Base-by-base conservation (phyloP, 1,140 invertebrate genomes). In the Arion vulgaris region DNA sequence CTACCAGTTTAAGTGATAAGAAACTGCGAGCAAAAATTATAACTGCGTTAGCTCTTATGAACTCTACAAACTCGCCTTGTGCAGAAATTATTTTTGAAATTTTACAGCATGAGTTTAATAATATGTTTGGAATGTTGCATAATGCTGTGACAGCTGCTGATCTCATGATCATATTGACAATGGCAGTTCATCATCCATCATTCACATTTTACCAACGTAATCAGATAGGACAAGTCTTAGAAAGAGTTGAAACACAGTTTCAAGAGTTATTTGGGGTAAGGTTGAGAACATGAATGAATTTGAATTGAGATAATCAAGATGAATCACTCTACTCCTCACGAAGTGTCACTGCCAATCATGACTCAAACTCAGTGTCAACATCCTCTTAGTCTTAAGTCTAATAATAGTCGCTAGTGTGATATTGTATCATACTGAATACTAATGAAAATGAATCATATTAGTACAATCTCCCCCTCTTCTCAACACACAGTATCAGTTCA, bases 101-200 rank as follows among this genome's bases (percentile, higher is more conserved):
- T 83, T 93, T 98, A 36, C 88, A 86, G 76, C 83, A 87, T 2
- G 87, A 91, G 85, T 80, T 89, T 76, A 84, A 84, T 68, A 83
- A n/a, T 74, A 78, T 68, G 72, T 86, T 45, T 88, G 77, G 76
- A 81, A 84, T 77, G 53, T 83, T 80, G 80, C 81, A 89, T 82
- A 89, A 92, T 85, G 85, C 87, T 9, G 83, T 93, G 82, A 93
- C 94, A 0, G 93, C 96, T 72, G 95, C 96, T 87, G 96, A 98
- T 91, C 94, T 98, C 86, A 92, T 97, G 82, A 92, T 98, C 51
- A 93, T 98, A 34, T 97, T 97, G 89, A 96, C 96, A 53, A 96
- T 99, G 95, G 97, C 96, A 84, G 94, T 96, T 85, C 95, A 97
- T 93, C 97, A 98, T 94, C 97, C 97, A 81, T 97, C 97, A 23